phyloP scores from a whole-genome alignment of 1,140 invertebrate species.

The Nymphalis io region DNA sequence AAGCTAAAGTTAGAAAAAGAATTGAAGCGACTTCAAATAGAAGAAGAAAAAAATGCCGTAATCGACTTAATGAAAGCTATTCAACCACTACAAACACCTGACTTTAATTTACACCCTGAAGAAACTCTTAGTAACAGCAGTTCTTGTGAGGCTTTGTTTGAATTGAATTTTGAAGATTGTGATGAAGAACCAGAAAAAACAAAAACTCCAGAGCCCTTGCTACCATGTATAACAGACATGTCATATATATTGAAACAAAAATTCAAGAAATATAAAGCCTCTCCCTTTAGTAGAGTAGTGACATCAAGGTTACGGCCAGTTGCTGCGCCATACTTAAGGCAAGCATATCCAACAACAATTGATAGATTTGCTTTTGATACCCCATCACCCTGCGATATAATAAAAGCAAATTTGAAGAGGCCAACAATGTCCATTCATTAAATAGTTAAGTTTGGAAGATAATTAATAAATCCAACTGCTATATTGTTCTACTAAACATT shows the following conservation, averaged over 20 bases:
- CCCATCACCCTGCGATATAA: slow-evolving; percentile 62
- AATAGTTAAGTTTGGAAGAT: slow-evolving; percentile 8
- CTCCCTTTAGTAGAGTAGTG: slow-evolving; percentile 63
- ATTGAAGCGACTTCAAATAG: slow-evolving; percentile 41
- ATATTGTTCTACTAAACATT: not conserved
- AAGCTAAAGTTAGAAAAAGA: slow-evolving; percentile 48
- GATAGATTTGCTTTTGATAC: slow-evolving; percentile 59
- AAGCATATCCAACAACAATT: slow-evolving; percentile 45
- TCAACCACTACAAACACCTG: slow-evolving; percentile 35
- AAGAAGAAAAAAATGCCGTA: slow-evolving; percentile 46
- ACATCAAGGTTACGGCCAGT: slow-evolving; percentile 48
- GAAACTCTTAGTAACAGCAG: slow-evolving; percentile 51
- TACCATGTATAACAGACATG: slow-evolving; percentile 60
- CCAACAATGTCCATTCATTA: slow-evolving; percentile 44
- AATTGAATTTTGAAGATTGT: slow-evolving; percentile 48
- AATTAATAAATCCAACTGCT: not conserved
- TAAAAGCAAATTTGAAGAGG: slow-evolving; percentile 56
- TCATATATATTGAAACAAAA: slow-evolving; percentile 58
- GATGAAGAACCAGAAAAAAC: slow-evolving; percentile 35
- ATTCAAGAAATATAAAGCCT: slow-evolving; percentile 51
- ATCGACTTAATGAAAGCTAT: slow-evolving; percentile 64
- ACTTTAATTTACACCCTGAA: slow-evolving; percentile 15
- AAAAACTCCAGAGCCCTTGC: slow-evolving; percentile 39
- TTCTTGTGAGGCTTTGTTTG: slow-evolving; percentile 58
- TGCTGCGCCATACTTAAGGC: slow-evolving; percentile 53